Percentiles rank a stretch among this genome's conserved stretches.
phyloP scores from a whole-genome alignment of 1,140 invertebrate species.

The Samia ricini region DNA sequence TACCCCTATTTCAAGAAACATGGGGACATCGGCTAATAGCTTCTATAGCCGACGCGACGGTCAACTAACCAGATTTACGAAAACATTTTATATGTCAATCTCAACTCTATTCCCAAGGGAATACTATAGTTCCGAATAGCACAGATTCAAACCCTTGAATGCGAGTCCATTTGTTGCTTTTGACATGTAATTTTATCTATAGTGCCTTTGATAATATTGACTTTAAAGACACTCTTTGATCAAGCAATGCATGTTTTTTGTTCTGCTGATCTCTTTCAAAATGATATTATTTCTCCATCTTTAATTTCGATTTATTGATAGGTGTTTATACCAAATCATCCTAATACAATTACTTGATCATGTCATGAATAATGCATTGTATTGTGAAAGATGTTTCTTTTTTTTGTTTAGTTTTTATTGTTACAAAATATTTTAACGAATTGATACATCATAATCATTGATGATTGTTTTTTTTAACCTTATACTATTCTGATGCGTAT shows the following conservation, averaged over 20 bases:
- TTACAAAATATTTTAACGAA: background rate
- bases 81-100: constrained; percentile 24
- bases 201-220: constrained; percentile 20
- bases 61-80: constrained; percentile 32
- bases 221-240: constrained; percentile 20
- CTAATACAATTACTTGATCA: background rate
- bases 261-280: background rate
- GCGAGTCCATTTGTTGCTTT: constrained; percentile 38
- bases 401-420: background rate
- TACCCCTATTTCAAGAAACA: constrained; percentile 21
- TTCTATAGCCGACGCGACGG: constrained; percentile 32
- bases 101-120: constrained; percentile 35
- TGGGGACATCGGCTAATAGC: constrained; percentile 44
- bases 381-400: background rate
- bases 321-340: background rate
- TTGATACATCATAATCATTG: background rate
- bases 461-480: background rate
- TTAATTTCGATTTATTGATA: background rate
- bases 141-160: constrained; percentile 21
- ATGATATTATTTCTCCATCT: background rate
- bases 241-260: background rate
- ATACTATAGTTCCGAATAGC: constrained; percentile 30
- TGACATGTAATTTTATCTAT: constrained; percentile 50
- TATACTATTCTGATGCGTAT: background rate
- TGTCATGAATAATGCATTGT: background rate